Evolutionary conservation across 2,113 vertebrate species (phyloP).

Genomic region (chimpanzee (Pan troglodytes)): NHGRI_mPanTro3-v2.1_pri NC_072416.2:13704501-13705000

Average conservation of each 20-base stretch:
- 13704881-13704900: slow-evolving; percentile 9
- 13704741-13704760: background rate
- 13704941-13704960: slow-evolving; percentile 66
- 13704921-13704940: slow-evolving; percentile 38
- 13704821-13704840: background rate
- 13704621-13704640: background rate
- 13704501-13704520: background rate
- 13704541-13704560: slow-evolving; percentile 4
- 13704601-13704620: background rate
- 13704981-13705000: slow-evolving; percentile 67
- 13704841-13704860: background rate
- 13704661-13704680: background rate
- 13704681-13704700: background rate
- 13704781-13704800: background rate
- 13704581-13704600: background rate
- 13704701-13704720: background rate
- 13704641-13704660: background rate
- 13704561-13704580: slow-evolving; percentile 9
- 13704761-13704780: background rate
- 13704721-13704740: too few species aligned
- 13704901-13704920: slow-evolving; percentile 35
- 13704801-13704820: background rate
- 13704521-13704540: slow-evolving; percentile 8
- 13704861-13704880: background rate
- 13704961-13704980: slow-evolving; percentile 69